Percentiles rank a stretch among this genome's conserved stretches.
phyloP scores from a whole-genome alignment of 2,113 vertebrate species.

The Octodon degus region DNA sequence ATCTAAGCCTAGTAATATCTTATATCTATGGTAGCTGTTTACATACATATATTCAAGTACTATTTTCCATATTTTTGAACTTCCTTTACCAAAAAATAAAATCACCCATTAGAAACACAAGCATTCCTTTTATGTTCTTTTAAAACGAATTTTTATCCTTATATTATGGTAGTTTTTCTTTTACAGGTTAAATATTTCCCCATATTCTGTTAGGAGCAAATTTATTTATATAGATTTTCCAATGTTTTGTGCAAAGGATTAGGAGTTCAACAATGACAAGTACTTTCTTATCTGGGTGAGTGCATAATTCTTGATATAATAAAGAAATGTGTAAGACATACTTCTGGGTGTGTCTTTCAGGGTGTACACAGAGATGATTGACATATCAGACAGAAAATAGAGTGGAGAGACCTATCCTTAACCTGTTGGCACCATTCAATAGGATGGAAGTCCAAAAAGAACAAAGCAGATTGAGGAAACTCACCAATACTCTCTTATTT shows the following conservation, averaged over 20 bases:
- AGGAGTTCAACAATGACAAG: slow-evolving; percentile 20
- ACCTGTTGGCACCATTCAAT: background rate
- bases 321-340: background rate
- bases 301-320: background rate
- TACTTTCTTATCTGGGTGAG: background rate
- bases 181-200: background rate
- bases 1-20: background rate
- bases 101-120: background rate
- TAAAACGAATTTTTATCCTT: slow-evolving; percentile 4
- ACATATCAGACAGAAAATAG: background rate
- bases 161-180: slow-evolving; percentile 17
- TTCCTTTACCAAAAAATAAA: background rate
- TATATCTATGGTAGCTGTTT: background rate
- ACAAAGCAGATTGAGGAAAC: background rate
- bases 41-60: background rate
- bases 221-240: background rate
- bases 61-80: background rate
- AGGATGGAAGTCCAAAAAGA: background rate
- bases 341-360: background rate
- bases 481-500: background rate
- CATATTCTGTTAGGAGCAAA: background rate
- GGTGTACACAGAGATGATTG: background rate
- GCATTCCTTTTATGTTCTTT: background rate
- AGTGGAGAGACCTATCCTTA: background rate
- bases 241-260: background rate